Percentiles rank a stretch among this genome's conserved stretches.
phyloP scores from a whole-genome alignment of 2,888 invertebrate genomes.

The Pecten maximus region DNA sequence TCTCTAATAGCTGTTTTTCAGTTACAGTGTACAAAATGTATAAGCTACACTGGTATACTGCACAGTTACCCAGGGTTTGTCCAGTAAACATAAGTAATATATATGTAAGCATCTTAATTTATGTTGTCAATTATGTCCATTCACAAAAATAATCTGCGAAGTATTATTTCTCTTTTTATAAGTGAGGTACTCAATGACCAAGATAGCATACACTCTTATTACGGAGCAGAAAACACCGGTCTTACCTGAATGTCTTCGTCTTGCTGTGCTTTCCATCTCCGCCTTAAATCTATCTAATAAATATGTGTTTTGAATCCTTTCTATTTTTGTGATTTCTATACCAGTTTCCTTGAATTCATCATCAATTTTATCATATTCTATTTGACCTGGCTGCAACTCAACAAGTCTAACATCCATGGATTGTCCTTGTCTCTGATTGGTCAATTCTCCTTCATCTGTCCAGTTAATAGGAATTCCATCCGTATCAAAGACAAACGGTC shows the following conservation, averaged over 20 bases:
- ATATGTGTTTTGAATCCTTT: constrained; percentile 58
- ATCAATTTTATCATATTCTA: constrained; percentile 59
- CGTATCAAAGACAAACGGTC: constrained; percentile 50
- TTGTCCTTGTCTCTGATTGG: neutral
- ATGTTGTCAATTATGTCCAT: no score
- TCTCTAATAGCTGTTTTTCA: no score
- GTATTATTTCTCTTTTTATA: no score
- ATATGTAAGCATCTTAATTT: no score
- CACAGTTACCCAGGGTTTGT: no score
- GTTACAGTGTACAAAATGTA: no score
- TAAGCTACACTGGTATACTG: no score
- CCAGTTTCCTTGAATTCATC: constrained; percentile 62
- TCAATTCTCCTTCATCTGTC: constrained; percentile 38
- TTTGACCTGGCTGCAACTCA: constrained; percentile 38
- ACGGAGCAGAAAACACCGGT: no score
- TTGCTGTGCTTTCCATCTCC: constrained; percentile 59
- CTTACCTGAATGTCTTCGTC: constrained; percentile 55
- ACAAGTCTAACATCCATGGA: constrained; percentile 39
- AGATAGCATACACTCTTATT: no score
- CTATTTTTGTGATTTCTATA: constrained; percentile 58
- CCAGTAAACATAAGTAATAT: no score
- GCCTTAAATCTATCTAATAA: constrained; percentile 59
- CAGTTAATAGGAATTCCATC: constrained; percentile 60
- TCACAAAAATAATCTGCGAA: no score
- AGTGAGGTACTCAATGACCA: no score